These are phyloP conservation scores for Python bivittatus DNA, from an alignment of 2,113 vertebrate genomes.

Conservation along the genomic window DNA sequence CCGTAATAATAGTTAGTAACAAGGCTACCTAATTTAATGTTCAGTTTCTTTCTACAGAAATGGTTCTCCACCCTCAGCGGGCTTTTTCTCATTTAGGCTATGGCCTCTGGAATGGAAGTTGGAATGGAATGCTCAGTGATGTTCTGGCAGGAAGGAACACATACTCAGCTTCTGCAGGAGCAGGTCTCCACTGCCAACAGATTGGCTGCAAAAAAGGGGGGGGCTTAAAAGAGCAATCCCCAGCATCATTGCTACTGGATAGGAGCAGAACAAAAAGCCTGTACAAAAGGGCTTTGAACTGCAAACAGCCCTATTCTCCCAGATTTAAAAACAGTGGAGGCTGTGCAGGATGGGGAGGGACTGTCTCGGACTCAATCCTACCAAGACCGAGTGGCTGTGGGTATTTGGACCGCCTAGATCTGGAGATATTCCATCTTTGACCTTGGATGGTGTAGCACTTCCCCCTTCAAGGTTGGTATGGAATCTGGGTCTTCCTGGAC, in stretches of 20 bases:
- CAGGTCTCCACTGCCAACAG: constrained; percentile 12
- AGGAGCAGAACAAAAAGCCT: constrained; percentile 45
- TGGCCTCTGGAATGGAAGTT: constrained; percentile 13
- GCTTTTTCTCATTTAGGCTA: constrained; percentile 3
- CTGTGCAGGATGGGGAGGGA: neutral
- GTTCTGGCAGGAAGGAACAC: neutral
- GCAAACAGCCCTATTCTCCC: constrained; percentile 28
- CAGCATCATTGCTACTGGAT: constrained; percentile 34
- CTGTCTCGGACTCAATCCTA: neutral
- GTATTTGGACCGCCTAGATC: neutral
- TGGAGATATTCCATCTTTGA: neutral
- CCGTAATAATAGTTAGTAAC: constrained; percentile 30
- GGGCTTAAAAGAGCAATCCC: constrained; percentile 19
- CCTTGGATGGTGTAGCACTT: neutral
- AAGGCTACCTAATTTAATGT: constrained; percentile 25
- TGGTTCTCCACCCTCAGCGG: no score
- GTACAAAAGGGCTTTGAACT: constrained; percentile 43
- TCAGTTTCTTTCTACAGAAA: neutral
- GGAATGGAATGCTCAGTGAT: neutral
- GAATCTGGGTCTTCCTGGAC: neutral
- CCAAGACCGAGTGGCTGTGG: neutral
- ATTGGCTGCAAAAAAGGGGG: constrained; percentile 9
- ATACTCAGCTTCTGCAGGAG: neutral
- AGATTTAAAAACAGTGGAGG: constrained; percentile 14
- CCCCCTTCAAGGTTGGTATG: neutral